These are phyloP conservation scores for Pelecanoides urinatrix DNA, from an alignment of 2,113 vertebrate genomes.

Conservation along the genomic window DNA sequence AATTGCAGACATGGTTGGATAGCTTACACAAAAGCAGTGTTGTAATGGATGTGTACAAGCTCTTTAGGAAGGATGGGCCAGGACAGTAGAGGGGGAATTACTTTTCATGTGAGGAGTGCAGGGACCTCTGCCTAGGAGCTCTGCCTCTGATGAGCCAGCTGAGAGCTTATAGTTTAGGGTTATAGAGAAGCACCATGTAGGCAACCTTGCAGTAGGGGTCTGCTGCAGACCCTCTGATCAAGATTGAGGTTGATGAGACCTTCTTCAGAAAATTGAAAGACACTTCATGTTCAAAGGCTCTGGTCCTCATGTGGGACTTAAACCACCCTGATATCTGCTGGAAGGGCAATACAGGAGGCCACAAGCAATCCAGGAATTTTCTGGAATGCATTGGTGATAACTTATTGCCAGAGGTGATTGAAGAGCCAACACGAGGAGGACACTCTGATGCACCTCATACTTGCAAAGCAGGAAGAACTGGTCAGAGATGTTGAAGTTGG, in stretches of 20 bases:
- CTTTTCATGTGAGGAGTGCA: neutral
- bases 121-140: neutral
- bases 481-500: neutral
- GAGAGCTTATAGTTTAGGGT: neutral
- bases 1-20: neutral
- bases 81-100: neutral
- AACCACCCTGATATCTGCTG: neutral
- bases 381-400: neutral
- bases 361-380: neutral
- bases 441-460: neutral
- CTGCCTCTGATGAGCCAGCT: neutral
- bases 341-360: neutral
- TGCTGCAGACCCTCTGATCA: neutral
- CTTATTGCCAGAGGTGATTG: neutral
- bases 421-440: neutral
- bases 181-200: neutral
- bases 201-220: neutral
- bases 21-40: neutral
- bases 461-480: neutral
- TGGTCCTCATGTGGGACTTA: neutral
- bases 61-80: neutral
- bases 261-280: neutral
- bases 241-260: neutral
- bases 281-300: neutral
- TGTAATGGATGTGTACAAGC: accelerated